Evolutionary conservation across 2,888 invertebrate species (phyloP).

Genomic region (Agrochola lychnidis): DNA sequence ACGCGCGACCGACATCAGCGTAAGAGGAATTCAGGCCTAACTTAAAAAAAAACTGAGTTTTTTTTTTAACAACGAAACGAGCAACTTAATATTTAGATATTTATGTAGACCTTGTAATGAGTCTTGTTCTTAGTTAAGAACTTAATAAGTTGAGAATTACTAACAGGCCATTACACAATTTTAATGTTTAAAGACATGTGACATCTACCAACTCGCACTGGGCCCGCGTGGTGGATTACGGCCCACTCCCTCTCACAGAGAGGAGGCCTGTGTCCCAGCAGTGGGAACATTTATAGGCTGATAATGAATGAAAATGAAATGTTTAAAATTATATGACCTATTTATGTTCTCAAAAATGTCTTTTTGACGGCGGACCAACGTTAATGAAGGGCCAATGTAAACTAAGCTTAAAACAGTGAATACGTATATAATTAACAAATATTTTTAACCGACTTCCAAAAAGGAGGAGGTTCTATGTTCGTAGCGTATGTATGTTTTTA

Average conservation of each 20-base stretch:
- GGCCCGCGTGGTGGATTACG: no score
- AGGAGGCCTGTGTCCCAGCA: no score
- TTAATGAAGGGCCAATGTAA: neutral
- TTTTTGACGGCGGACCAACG: neutral
- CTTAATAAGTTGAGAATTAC: neutral
- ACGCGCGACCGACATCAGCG: no score
- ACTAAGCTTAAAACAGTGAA: constrained; percentile 18
- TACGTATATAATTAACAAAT: constrained; percentile 34
- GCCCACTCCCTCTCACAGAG: no score
- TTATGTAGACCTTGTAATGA: neutral
- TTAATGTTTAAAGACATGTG: no score
- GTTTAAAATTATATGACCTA: no score
- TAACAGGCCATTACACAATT: neutral
- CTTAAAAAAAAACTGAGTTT: neutral
- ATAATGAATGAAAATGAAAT: no score
- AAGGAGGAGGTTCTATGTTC: no score
- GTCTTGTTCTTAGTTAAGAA: neutral
- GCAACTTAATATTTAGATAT: neutral
- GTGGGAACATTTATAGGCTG: no score
- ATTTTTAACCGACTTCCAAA: constrained; percentile 26
- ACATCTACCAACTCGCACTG: no score
- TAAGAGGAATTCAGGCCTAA: no score
- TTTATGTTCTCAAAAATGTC: neutral
- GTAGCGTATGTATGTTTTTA: constrained; percentile 21
- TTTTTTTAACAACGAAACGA: neutral